A percentile compares a stretch with the other conserved stretches of the same genome.
These are phyloP conservation scores for Petrolisthes cinctipes DNA, from an alignment of 2,888 invertebrate species.

Conservation along the genomic window DNA sequence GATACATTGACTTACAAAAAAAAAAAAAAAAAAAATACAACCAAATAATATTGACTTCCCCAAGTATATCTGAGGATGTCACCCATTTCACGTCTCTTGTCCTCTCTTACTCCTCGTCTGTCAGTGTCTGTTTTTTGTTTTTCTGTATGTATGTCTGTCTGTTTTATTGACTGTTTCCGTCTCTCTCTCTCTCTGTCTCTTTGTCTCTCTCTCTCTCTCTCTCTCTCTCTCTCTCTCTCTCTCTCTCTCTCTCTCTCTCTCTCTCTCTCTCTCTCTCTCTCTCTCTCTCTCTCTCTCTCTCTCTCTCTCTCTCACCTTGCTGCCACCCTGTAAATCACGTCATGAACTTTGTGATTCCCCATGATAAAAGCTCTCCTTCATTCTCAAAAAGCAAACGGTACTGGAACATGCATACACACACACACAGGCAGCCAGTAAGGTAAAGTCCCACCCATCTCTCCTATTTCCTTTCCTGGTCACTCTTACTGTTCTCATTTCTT, in stretches of 20 bases:
- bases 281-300: slow-evolving; percentile 16
- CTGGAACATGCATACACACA: slow-evolving; percentile 11
- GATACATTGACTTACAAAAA: no score
- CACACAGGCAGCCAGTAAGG: no score
- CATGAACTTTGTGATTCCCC: slow-evolving; percentile 16
- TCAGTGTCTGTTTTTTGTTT: not conserved
- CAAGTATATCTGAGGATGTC: no score
- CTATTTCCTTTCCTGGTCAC: no score
- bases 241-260: slow-evolving; percentile 18
- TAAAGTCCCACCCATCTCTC: no score
- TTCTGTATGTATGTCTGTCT: not conserved
- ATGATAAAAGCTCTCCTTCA: not conserved
- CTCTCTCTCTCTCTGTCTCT: not conserved
- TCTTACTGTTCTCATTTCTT: no score
- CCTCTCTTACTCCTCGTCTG: not conserved
- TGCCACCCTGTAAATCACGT: not conserved
- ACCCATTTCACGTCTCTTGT: not conserved
- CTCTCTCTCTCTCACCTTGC: not conserved
- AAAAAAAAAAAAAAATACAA: no score
- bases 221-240: not conserved
- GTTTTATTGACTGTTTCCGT: not conserved
- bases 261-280: slow-evolving; percentile 24
- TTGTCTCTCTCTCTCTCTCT: not conserved
- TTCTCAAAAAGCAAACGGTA: slow-evolving; percentile 8
- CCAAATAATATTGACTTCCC: no score